Percentiles rank a stretch among this genome's conserved stretches.
These are phyloP conservation scores for Pristionchus pacificus DNA, from an alignment of 1,140 invertebrate genomes.

Conservation along the genomic window DNA sequence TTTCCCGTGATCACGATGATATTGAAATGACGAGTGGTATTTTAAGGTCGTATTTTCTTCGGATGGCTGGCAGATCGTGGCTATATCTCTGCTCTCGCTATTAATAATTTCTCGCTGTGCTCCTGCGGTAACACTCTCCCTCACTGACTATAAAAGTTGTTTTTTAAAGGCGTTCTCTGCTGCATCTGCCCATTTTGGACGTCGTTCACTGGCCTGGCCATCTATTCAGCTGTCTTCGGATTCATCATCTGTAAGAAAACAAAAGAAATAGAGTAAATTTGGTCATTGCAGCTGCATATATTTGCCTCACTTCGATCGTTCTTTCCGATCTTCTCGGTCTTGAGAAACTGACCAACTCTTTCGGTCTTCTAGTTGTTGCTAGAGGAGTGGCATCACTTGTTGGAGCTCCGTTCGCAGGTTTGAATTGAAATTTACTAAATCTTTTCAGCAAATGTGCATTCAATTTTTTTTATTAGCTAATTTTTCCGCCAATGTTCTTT, in stretches of 20 bases:
- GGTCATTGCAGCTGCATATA: conserved; percentile 78
- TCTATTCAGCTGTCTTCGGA: conserved; percentile 85
- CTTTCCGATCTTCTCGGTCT: conserved; percentile 88
- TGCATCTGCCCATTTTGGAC: conserved; percentile 77
- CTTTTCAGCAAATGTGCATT: conserved; percentile 14
- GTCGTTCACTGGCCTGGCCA: conserved; percentile 72
- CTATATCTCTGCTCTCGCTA: conserved; percentile 76
- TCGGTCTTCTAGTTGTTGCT: conserved; percentile 87
- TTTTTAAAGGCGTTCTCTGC: conserved; percentile 76
- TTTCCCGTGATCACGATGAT: too few species aligned
- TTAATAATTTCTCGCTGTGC: conserved; percentile 89
- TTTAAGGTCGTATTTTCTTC: conserved; percentile 63
- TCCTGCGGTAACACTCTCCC: too few species aligned
- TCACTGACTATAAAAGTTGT: too few species aligned
- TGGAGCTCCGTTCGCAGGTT: conserved; percentile 67
- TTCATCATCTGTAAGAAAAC: conserved; percentile 81
- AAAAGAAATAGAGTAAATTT: conserved; percentile 3
- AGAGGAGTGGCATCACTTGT: conserved; percentile 83
- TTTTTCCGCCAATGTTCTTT: not conserved
- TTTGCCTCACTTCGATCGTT: conserved; percentile 94
- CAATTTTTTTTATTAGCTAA: conserved; percentile 4
- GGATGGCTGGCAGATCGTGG: conserved; percentile 63
- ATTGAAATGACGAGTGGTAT: too few species aligned
- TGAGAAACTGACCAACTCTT: conserved; percentile 92
- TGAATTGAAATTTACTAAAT: not conserved